These are phyloP conservation scores for Parascotia fuliginaria DNA, from an alignment of 2,888 invertebrate genomes.

Conservation along the genomic window DNA sequence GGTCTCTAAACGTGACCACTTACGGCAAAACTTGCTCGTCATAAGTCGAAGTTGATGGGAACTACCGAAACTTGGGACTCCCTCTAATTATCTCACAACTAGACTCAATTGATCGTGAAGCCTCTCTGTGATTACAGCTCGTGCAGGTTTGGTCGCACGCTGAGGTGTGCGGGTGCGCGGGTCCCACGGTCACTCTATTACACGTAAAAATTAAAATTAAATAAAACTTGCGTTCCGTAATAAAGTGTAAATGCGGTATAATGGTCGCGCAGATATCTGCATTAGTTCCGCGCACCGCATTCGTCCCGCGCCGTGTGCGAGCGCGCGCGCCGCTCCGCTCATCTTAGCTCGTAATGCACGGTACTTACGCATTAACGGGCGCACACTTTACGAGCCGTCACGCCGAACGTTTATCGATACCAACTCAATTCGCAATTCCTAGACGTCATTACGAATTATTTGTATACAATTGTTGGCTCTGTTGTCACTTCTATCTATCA, in stretches of 20 bases:
- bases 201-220: constrained; percentile 38
- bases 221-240: constrained; percentile 49
- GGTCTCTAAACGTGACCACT: constrained; percentile 37
- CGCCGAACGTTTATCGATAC: constrained; percentile 33
- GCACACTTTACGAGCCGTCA: constrained; percentile 37
- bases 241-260: constrained; percentile 53
- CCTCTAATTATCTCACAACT: constrained; percentile 13
- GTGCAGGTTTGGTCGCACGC: constrained; percentile 30
- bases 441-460: constrained; percentile 27
- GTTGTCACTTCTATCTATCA: background rate
- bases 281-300: constrained; percentile 66
- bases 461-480: constrained; percentile 16
- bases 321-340: constrained; percentile 17
- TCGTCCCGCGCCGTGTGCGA: constrained; percentile 66
- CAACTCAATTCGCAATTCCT: constrained; percentile 28
- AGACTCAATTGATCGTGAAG: constrained; percentile 12
- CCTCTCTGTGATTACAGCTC: constrained; percentile 8
- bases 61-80: constrained; percentile 5
- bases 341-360: constrained; percentile 28
- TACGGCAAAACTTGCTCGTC: constrained; percentile 24
- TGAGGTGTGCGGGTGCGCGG: constrained; percentile 9
- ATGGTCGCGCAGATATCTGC: constrained; percentile 47
- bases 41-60: constrained; percentile 13
- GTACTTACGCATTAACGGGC: constrained; percentile 30
- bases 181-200: constrained; percentile 17